Conservation (phyloP, 2,797 vertebrate genomes). For the Salarias fasciatus region DNA sequence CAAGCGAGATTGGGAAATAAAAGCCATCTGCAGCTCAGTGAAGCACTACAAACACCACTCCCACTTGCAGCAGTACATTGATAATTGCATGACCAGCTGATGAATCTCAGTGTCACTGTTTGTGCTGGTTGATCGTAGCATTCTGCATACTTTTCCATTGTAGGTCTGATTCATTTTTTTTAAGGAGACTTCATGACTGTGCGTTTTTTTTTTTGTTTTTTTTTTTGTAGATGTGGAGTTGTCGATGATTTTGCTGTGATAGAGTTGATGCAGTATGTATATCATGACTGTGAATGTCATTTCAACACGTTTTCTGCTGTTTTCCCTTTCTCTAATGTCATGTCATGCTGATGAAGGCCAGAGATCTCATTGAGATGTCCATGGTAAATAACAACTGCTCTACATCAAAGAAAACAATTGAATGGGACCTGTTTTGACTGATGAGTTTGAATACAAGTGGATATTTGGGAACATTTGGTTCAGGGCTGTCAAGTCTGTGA, state of each 20-base stretch:
- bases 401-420: constrained; percentile 57
- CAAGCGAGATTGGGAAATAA: constrained; percentile 63
- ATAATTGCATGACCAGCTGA: constrained; percentile 43
- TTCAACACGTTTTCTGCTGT: constrained; percentile 79
- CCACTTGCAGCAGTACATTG: constrained; percentile 37
- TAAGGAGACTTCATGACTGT: constrained; percentile 30
- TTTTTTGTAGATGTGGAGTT: constrained; percentile 29
- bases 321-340: constrained; percentile 80
- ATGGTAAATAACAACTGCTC: constrained; percentile 83
- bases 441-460: constrained; percentile 9
- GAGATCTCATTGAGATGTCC: constrained; percentile 84
- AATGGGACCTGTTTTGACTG: constrained; percentile 8
- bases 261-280: constrained; percentile 55
- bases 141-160: constrained; percentile 32
- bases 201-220: no score
- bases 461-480: constrained; percentile 31
- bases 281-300: constrained; percentile 66
- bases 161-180: not conserved
- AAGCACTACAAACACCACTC: constrained; percentile 40
- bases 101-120: constrained; percentile 9
- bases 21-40: constrained; percentile 53
- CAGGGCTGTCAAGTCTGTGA: not conserved
- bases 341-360: constrained; percentile 85
- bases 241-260: constrained; percentile 43
- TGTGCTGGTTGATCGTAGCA: constrained; percentile 7